Base-by-base conservation (phyloP, 2,888 invertebrate genomes). In the Drosophila demipolita region DNA sequence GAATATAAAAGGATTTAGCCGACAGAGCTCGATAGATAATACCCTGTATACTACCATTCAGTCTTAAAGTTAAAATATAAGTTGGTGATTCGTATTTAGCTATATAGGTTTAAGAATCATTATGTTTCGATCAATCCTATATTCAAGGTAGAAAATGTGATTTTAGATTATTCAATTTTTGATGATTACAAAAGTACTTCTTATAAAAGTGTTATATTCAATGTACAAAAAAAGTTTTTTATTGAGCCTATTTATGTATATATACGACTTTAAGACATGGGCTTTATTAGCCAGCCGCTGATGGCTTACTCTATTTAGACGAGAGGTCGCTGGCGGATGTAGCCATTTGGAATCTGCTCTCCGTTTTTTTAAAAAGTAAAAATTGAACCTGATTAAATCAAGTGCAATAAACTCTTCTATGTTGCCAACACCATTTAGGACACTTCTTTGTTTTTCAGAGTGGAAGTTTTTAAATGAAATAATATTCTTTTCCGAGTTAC, bases 291-390 rank as follows among this genome's bases (percentile, higher is more conserved):
- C 12, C 12, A 35, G 33, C 33, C 33, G 12, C 33, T 35, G 33
- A 33, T 33, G 33, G 33, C 12, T 1, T 12, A 35, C 11, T 12
- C 33, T 35, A 12, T 48, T 58, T 26, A 26, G 26, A 29, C 29
- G 29, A 48, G 17, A 48, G 40, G 15, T 29, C 0, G 29, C 36
- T 94, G 91, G 62, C 95, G 95, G 0, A 98, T 97, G 77, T 95
- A 95, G 0, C 98, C 97, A 20, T 94, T 93, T 0, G 98, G 98
- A 58, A 99, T 95, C 23, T 93, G 92, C 93, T 99, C 99, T 0
- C 99, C 97, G 93, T 98, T 98, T 87, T 97, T 97, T 95, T 0
- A 95, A 94, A 91, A 99, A 98, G 92, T 95, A 97, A 15, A 1
- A 15, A 36, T 17, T 36, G 7, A 99, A 99, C 6, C 29, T 29